Conservation (phyloP, 2,797 vertebrate species). For the Melanotaenia maccullochi region DNA sequence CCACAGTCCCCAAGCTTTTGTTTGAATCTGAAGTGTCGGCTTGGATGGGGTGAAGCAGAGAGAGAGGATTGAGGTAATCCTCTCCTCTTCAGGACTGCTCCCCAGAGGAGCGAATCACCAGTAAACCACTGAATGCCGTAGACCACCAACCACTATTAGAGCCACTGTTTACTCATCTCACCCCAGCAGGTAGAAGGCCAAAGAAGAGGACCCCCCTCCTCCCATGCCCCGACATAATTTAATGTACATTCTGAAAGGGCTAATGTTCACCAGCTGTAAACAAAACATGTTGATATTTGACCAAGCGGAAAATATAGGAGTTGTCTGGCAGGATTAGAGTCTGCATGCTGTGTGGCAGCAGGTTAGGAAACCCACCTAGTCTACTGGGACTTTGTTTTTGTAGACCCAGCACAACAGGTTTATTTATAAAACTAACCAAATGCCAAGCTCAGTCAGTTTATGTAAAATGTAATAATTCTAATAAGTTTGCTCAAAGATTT, state of each 20-base stretch:
- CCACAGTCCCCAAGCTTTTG: constrained; percentile 77
- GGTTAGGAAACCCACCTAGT: constrained; percentile 41
- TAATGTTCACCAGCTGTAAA: constrained; percentile 43
- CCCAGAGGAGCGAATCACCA: constrained; percentile 60
- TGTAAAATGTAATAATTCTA: not conserved
- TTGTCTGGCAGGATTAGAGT: constrained; percentile 59
- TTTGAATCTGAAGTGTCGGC: constrained; percentile 81
- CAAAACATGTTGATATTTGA: constrained; percentile 57
- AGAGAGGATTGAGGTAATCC: constrained; percentile 83
- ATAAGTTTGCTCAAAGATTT: not conserved
- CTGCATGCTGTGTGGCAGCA: constrained; percentile 47
- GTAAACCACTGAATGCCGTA: constrained; percentile 55
- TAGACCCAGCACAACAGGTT: constrained; percentile 7
- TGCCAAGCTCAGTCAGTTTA: constrained; percentile 11
- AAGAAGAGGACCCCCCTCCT: constrained; percentile 11
- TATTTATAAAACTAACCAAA: constrained; percentile 45
- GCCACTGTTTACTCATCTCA: constrained; percentile 62
- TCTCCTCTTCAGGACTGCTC: constrained; percentile 70
- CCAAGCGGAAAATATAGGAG: constrained; percentile 32
- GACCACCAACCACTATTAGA: constrained; percentile 69
- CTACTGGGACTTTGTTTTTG: constrained; percentile 22
- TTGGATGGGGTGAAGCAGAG: constrained; percentile 71
- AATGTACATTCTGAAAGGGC: constrained; percentile 35
- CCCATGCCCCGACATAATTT: constrained; percentile 18
- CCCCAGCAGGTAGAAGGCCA: constrained; percentile 61